phyloP scores from a whole-genome alignment of 2,797 vertebrate genomes.

The Mycteria americana region DNA sequence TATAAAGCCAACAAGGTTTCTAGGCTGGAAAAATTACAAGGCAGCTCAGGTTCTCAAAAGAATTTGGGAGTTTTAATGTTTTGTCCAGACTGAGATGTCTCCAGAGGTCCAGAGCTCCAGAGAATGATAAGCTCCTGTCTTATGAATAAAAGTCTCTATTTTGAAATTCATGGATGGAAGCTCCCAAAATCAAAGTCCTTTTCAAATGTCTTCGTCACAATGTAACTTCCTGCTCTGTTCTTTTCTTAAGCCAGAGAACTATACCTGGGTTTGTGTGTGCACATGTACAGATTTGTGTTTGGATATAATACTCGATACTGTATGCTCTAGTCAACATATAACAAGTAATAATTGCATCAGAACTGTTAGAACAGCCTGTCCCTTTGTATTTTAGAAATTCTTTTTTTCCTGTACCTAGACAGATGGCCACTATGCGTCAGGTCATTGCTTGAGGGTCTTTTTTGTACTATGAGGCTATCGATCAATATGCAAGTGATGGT shows the following conservation, averaged over 20 bases:
- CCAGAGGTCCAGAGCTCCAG: neutral
- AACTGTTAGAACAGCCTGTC: neutral
- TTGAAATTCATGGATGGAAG: neutral
- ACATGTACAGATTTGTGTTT: neutral
- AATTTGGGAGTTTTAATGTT: neutral
- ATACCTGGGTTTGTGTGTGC: fast-evolving
- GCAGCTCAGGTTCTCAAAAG: neutral
- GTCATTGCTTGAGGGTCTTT: neutral
- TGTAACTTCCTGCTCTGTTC: neutral
- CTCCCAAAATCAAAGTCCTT: neutral
- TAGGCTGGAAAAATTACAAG: neutral
- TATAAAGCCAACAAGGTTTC: neutral
- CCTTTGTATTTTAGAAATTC: neutral
- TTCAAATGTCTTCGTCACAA: neutral
- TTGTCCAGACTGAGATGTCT: neutral
- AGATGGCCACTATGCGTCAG: neutral
- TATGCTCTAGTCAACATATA: neutral
- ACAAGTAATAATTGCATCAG: neutral
- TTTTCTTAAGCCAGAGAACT: neutral
- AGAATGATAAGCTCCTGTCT: neutral
- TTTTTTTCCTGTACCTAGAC: neutral
- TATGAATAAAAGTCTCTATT: neutral
- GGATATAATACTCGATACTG: neutral
- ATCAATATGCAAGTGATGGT: neutral
- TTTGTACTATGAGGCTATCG: neutral